Conservation (phyloP, 1,140 invertebrate genomes). For the Rhysida immarginata region DNA sequence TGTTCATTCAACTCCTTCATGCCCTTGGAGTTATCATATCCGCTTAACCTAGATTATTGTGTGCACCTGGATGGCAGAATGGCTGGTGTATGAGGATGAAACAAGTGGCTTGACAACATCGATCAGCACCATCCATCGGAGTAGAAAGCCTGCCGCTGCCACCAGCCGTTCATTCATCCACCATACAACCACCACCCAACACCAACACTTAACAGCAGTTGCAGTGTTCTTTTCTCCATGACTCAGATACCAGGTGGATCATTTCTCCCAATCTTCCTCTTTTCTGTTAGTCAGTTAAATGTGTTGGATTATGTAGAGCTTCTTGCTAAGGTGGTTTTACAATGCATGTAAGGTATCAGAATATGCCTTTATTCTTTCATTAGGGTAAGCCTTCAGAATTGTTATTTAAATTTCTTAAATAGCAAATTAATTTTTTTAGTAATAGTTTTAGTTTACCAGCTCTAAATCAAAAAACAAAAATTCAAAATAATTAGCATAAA, state of each 20-base stretch:
- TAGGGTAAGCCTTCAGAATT: no score
- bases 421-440: no score
- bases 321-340: no score
- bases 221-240: slow-evolving; percentile 3
- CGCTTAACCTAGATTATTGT: neutral
- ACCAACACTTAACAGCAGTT: no score
- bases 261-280: slow-evolving; percentile 1
- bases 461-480: no score
- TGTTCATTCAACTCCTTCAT: neutral
- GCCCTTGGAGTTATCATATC: no score
- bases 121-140: neutral
- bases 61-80: neutral
- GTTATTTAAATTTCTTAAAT: no score
- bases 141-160: neutral
- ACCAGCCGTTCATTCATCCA: neutral
- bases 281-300: neutral
- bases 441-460: no score
- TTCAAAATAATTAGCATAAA: no score
- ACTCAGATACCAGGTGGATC: slow-evolving; percentile 6
- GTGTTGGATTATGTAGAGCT: no score
- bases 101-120: slow-evolving; percentile 3
- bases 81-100: neutral
- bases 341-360: no score
- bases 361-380: no score
- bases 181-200: neutral